phyloP scores from a whole-genome alignment of 2,797 vertebrate species.

The Sebastes matsubarae region DNA sequence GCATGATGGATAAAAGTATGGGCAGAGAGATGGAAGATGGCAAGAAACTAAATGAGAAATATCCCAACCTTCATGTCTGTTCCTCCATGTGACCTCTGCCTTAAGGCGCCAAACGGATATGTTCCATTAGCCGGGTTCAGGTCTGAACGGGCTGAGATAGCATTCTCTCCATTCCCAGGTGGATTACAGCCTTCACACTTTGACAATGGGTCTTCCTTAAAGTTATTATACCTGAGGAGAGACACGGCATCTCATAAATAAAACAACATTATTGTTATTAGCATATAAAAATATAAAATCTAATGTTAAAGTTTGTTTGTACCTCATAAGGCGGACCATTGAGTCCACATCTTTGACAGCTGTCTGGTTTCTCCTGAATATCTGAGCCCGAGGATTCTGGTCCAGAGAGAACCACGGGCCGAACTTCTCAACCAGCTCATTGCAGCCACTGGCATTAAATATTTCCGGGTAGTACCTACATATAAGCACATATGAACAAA shows the following conservation, averaged over 20 bases:
- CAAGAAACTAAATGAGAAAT: not conserved
- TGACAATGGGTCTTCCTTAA: slow-evolving; percentile 89
- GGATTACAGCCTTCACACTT: slow-evolving; percentile 85
- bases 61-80: slow-evolving; percentile 91
- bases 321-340: slow-evolving; percentile 96
- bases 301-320: not conserved
- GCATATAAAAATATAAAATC: not conserved
- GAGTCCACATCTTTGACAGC: slow-evolving; percentile 86
- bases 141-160: slow-evolving; percentile 93
- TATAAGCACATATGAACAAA: not conserved
- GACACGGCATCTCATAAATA: not conserved
- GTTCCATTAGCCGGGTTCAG: slow-evolving; percentile 92
- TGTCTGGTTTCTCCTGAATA: slow-evolving; percentile 91
- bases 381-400: slow-evolving; percentile 90
- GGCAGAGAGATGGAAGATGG: not conserved
- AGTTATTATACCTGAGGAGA: slow-evolving; percentile 90
- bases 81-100: slow-evolving; percentile 90
- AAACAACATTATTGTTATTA: not conserved
- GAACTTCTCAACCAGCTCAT: slow-evolving; percentile 86
- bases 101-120: slow-evolving; percentile 92
- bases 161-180: slow-evolving; percentile 87
- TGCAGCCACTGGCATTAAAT: slow-evolving; percentile 91
- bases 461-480: slow-evolving; percentile 88
- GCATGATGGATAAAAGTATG: not conserved
- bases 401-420: slow-evolving; percentile 93